These are phyloP conservation scores for Lepidocyrtinus sp. DNA, from an alignment of 2,888 invertebrate species.

Conservation along the genomic window DNA sequence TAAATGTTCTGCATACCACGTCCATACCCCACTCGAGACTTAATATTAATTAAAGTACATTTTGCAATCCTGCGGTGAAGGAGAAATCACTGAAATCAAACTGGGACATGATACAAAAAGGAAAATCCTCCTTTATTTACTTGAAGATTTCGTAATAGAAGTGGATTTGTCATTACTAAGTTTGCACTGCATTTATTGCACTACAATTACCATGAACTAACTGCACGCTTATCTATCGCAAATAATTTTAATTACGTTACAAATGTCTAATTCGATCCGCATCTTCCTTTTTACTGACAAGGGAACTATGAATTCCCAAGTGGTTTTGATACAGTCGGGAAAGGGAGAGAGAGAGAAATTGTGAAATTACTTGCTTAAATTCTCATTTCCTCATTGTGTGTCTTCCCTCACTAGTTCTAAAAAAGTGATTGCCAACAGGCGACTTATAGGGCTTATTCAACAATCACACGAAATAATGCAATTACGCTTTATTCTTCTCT, in stretches of 20 bases:
- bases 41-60: not conserved
- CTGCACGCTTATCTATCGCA: slow-evolving; percentile 3
- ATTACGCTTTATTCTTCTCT: slow-evolving; percentile 3
- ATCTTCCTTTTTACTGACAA: not conserved
- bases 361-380: slow-evolving; percentile 1
- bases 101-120: not conserved
- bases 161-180: not conserved
- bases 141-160: not conserved
- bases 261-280: not conserved
- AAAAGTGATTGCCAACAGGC: not conserved
- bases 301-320: not conserved
- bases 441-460: not conserved
- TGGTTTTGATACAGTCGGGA: not conserved
- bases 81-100: not conserved
- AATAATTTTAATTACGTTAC: slow-evolving; percentile 10
- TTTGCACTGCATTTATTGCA: no score
- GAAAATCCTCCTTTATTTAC: not conserved
- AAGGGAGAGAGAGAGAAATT: not conserved
- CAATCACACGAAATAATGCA: not conserved
- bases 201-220: no score
- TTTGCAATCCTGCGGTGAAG: no score
- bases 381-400: slow-evolving; percentile 20
- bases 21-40: no score
- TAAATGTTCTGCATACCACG: not conserved
- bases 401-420: not conserved